These are phyloP conservation scores for Hipposideros armiger DNA, from an alignment of 2,113 vertebrate species.

Conservation along the genomic window DNA sequence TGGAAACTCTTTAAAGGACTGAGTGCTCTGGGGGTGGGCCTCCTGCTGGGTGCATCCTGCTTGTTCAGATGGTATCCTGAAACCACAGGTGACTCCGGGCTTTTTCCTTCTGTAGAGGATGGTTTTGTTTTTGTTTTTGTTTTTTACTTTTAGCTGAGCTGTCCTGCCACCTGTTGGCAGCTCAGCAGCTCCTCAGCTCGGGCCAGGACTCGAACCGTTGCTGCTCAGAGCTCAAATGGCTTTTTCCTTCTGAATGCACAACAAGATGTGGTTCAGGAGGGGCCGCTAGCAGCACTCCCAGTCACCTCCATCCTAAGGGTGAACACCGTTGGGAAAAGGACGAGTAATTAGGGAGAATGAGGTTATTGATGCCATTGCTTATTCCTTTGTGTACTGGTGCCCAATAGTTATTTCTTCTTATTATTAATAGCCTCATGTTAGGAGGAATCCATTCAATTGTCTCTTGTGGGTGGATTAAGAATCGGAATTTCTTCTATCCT, in stretches of 20 bases:
- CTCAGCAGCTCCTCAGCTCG: no score
- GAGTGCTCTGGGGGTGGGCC: neutral
- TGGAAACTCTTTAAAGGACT: neutral
- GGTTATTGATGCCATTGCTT: neutral
- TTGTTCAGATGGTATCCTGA: neutral
- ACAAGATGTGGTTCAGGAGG: neutral
- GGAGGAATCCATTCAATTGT: neutral
- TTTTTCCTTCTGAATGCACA: slow-evolving; percentile 10
- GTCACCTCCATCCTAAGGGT: neutral
- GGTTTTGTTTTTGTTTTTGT: no score
- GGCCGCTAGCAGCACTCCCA: neutral
- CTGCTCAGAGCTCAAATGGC: neutral
- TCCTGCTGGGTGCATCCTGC: neutral
- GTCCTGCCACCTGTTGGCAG: no score
- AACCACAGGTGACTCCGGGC: neutral
- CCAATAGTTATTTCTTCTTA: neutral
- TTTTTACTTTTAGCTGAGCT: no score
- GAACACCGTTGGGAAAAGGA: neutral
- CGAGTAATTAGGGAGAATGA: neutral
- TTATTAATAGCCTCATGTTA: neutral
- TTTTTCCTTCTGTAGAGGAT: neutral
- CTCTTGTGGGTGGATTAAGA: neutral
- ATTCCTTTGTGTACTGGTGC: neutral
- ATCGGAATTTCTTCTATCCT: slow-evolving; percentile 31
- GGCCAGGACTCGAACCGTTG: no score